Evolutionary conservation across 2,113 vertebrate species (phyloP), one percentile per base, ranked within the genome.

Genomic region (Gymnogyps californianus): DNA sequence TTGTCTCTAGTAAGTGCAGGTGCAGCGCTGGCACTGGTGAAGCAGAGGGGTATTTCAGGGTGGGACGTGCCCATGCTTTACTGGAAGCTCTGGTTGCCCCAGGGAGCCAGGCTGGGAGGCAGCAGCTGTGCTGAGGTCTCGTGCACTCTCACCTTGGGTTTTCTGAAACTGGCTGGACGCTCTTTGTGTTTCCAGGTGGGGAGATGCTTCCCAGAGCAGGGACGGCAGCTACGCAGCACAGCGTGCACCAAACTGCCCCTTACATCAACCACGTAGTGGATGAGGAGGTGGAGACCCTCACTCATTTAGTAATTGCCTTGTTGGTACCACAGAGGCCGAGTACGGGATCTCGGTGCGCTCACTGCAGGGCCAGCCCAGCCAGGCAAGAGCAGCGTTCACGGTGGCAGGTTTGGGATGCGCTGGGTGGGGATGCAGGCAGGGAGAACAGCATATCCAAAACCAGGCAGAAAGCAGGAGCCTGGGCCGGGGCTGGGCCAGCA

Each of bases 291-390:
- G 29, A 42, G 46, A 69, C 25, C 55, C 46, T 83, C 4, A 0
- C 15, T 67, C 3, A 11, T 58, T 83, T 67, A n/a, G 7, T 76
- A n/a, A 89, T 58, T 58, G 57, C 11, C 91, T 76, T 89, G 46
- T 32, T 65, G 14, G 31, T 79, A 44, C 71, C 7, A 5, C 64
- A 62, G 75, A 77, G 58, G 12, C 69, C 0, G 0, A 42, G 34
- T 52, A 24, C 3, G 3, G 51, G 24, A 62, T 64, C n/a, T 83
- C 0, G 0, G 14, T 22, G 9, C 0, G 1, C 40, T 34, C 16
- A 4, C 29, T 32, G 51, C 51, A 57, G 29, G 40, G 46, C 46
- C 71, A 51, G 24, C 46, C 46, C 31, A 40, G 31, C 18, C 32
- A 70, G 70, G 71, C 59, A 54, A 32, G 29, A 83, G 34, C 70